phyloP scores from a whole-genome alignment of 2,888 invertebrate species.

The Melanargia galathea region DNA sequence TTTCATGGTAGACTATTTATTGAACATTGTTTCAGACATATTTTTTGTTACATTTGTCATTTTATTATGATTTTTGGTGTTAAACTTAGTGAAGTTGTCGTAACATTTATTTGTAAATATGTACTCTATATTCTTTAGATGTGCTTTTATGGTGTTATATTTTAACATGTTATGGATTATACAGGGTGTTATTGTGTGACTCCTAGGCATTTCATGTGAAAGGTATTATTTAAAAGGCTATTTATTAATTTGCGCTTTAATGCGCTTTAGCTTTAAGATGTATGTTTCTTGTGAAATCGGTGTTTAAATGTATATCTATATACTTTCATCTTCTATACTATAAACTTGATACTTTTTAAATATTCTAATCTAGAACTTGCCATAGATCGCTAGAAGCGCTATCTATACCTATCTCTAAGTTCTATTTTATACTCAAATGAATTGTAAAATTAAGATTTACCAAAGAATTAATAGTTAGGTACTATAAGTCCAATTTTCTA shows the following conservation, averaged over 20 bases:
- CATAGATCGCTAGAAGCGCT: constrained; percentile 42
- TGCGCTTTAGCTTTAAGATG: constrained; percentile 39
- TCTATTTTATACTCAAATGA: constrained; percentile 14
- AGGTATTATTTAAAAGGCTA: constrained; percentile 31
- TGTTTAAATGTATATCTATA: constrained; percentile 32
- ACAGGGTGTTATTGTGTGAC: constrained; percentile 69
- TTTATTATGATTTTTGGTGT: not conserved
- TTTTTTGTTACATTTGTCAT: too few species aligned
- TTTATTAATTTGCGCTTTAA: constrained; percentile 39
- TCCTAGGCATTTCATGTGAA: constrained; percentile 71
- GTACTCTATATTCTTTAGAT: constrained; percentile 7
- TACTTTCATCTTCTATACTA: constrained; percentile 34
- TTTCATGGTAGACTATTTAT: too few species aligned
- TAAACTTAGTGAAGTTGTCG: too few species aligned
- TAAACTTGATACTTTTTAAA: constrained; percentile 27
- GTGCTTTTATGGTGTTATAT: constrained; percentile 50
- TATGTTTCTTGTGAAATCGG: constrained; percentile 31
- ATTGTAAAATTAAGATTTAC: constrained; percentile 13
- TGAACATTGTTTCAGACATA: too few species aligned
- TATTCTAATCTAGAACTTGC: constrained; percentile 31
- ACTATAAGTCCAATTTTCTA: constrained; percentile 12
- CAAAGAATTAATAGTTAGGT: constrained; percentile 17
- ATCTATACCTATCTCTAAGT: constrained; percentile 25
- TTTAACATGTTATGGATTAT: constrained; percentile 72
- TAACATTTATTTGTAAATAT: not conserved